Conservation (phyloP, 2,113 vertebrate genomes). For the Leptodactylus fuscus region DNA sequence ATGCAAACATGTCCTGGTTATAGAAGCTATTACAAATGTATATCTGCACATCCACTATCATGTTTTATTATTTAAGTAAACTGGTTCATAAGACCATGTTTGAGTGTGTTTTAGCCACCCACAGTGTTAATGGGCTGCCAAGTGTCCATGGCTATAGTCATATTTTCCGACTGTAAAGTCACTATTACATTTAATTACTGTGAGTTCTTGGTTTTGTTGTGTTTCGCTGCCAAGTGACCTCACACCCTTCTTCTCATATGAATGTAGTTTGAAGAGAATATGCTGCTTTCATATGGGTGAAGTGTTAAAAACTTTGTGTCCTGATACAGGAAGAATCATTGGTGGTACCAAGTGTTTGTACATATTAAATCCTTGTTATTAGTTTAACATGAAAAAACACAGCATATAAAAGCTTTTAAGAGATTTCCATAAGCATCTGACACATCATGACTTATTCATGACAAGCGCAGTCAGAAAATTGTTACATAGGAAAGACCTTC, state of each 20-base stretch:
- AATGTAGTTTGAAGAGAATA: not conserved
- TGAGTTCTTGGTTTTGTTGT: not conserved
- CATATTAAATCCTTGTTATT: not conserved
- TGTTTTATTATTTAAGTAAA: not conserved
- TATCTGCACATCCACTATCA: slow-evolving; percentile 19
- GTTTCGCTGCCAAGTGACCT: slow-evolving; percentile 28
- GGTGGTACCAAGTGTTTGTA: not conserved
- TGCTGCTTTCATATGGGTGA: not conserved
- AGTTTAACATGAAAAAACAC: not conserved
- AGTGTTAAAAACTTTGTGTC: not conserved
- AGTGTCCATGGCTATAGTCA: not conserved
- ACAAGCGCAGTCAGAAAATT: not conserved
- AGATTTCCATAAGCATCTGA: not conserved
- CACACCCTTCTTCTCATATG: slow-evolving; percentile 27
- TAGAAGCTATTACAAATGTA: not conserved
- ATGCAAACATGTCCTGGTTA: slow-evolving; percentile 1
- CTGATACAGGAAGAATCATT: not conserved
- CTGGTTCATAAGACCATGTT: not conserved
- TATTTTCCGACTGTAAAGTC: slow-evolving; percentile 40
- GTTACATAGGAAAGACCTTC: not conserved
- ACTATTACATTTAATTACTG: slow-evolving; percentile 41
- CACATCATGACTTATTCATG: not conserved
- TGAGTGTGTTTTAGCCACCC: slow-evolving; percentile 31
- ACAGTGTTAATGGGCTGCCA: slow-evolving; percentile 14
- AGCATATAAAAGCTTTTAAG: not conserved